Percentiles rank a stretch among this genome's conserved stretches.
Conservation (phyloP, 2,797 vertebrate genomes). For the Anguilla megastoma region DNA sequence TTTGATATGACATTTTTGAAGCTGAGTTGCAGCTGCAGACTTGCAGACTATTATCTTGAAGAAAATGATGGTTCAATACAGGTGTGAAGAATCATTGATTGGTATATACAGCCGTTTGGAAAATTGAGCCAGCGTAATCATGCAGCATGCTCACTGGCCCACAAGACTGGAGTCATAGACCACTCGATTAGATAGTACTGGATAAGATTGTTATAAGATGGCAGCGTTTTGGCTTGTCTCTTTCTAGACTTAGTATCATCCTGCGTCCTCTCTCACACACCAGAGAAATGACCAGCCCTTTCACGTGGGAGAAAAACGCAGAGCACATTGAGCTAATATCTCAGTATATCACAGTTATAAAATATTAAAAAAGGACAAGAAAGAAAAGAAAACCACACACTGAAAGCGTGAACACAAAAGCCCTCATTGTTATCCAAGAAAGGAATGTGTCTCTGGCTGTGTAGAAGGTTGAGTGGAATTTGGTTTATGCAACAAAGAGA, state of each 20-base stretch:
- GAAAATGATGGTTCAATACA: neutral
- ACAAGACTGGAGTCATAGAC: neutral
- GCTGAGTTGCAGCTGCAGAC: too few relatives aligned
- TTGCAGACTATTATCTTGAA: too few relatives aligned
- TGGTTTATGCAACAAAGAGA: slow-evolving; percentile 65
- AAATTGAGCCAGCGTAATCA: neutral
- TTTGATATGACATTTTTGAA: too few relatives aligned
- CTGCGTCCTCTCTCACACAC: neutral
- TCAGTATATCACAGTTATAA: slow-evolving; percentile 57
- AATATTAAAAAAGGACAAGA: slow-evolving; percentile 68
- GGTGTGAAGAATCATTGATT: neutral
- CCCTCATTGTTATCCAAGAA: slow-evolving; percentile 61
- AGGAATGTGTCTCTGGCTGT: slow-evolving; percentile 67
- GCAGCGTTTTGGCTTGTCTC: neutral
- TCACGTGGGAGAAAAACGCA: neutral
- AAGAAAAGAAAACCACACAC: slow-evolving; percentile 61
- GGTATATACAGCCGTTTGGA: neutral
- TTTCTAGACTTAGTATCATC: neutral
- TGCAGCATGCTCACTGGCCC: neutral
- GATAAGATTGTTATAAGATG: too few relatives aligned
- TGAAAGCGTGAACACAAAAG: slow-evolving; percentile 62
- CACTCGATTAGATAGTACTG: neutral
- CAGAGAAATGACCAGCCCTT: neutral
- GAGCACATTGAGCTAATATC: slow-evolving; percentile 61
- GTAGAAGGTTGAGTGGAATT: slow-evolving; percentile 68